phyloP scores from a whole-genome alignment of 2,113 vertebrate species.

The Poeciliopsis retropinna region DNA sequence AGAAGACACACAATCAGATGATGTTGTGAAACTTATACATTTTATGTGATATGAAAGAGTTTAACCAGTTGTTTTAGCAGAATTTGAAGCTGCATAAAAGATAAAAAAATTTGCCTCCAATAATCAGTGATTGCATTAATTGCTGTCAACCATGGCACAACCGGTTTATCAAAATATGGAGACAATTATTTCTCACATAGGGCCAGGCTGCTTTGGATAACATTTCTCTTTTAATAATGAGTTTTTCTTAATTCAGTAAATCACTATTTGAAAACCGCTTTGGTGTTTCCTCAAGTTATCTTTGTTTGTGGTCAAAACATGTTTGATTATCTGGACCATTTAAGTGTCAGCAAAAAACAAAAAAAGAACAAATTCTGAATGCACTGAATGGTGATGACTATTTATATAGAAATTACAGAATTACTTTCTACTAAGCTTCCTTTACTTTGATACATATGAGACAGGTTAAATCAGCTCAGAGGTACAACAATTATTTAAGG shows the following conservation, averaged over 20 bases:
- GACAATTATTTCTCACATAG: no score
- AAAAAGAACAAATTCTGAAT: not conserved
- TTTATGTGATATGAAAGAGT: not conserved
- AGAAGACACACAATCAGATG: not conserved
- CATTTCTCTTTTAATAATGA: no score
- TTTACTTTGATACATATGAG: not conserved
- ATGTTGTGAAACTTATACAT: not conserved
- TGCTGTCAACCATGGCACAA: not conserved
- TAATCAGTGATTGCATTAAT: not conserved
- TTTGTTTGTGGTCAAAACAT: no score
- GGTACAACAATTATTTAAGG: constrained; percentile 5
- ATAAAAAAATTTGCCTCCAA: not conserved
- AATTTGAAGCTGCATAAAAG: not conserved
- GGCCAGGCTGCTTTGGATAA: no score
- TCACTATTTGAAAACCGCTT: no score
- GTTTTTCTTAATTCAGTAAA: no score
- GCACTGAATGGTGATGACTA: not conserved
- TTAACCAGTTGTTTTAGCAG: not conserved
- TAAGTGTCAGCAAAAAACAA: not conserved
- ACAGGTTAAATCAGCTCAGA: not conserved
- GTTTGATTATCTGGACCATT: no score
- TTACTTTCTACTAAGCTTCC: not conserved
- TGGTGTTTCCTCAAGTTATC: no score
- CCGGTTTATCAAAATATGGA: no score
- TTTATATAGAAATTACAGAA: not conserved